Evolutionary conservation across 2,888 invertebrate species (phyloP), one percentile per base, ranked within the genome.

Genomic region (Serrognathus titanus): DNA sequence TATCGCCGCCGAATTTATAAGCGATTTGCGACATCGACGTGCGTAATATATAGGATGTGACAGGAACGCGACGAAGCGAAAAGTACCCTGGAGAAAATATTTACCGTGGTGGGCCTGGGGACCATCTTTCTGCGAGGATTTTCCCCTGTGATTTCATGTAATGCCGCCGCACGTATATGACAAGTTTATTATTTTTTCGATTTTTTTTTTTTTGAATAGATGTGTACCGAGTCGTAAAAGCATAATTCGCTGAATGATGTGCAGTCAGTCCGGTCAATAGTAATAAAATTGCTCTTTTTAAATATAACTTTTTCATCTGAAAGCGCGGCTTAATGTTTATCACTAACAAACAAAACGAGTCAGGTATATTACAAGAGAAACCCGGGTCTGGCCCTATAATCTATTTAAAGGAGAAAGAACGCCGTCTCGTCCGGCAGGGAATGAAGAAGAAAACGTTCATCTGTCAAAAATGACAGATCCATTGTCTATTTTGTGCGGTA

Each of bases 381-480:
- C 47, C 37, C 24, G 38, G 10, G 38, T 48, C 41, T 51, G 51
- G 56, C 54, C 37, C 36, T 48, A 54, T 56, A 51, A 56, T 51
- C 51, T 50, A 56, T 56, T 51, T 56, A 37, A 41, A 59, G 59
- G 58, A 58, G 52, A 57, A 60, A 61, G 48, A 55, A 56, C 56
- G 52, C 59, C 64, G 57, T 57, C 59, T 58, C 16, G 38, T 51
- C 46, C 11, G 52, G 24, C 38, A 52, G 36, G 52, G 57, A 60
- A 62, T 63, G 64, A 67, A 61, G 66, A 60, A 63, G 62, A 64
- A 64, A 67, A 65, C 63, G 66, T 68, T 66, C 66, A 68, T 69
- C 66, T 69, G 66, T 70, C 66, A 66, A 62, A 59, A 61, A 62
- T 67, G 69, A 67, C 68, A 66, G 65, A 61, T 59, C 67, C 58